A percentile compares a stretch with the other conserved stretches of the same genome.
Conservation (phyloP, 1,140 invertebrate species). For the Bathynomus jamesi region DNA sequence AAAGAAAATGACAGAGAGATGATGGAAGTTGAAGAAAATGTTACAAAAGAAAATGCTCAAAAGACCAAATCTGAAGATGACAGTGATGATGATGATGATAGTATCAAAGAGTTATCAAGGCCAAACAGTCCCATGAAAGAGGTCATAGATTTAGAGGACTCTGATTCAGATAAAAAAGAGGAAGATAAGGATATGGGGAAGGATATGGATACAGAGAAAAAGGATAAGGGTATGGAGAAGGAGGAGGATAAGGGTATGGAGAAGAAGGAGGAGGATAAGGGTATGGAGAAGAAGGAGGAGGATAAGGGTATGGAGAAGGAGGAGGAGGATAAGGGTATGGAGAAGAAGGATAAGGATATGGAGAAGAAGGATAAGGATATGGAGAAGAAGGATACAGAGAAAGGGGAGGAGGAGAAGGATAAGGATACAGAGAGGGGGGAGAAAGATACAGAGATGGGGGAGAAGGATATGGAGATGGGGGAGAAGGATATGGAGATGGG, state of each 20-base stretch:
- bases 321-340: not conserved
- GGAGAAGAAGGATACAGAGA: not conserved
- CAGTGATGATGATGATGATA: not conserved
- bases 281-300: not conserved
- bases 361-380: not conserved
- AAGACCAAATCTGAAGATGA: not conserved
- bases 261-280: not conserved
- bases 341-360: not conserved
- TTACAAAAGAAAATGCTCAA: not conserved
- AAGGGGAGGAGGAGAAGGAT: not conserved
- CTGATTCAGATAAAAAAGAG: not conserved
- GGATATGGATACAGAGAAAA: not conserved
- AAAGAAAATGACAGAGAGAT: too few species aligned
- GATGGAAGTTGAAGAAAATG: not conserved
- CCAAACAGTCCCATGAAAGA: not conserved
- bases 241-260: not conserved
- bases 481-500: not conserved
- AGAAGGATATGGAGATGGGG: not conserved
- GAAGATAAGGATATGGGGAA: not conserved
- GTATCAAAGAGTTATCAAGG: not conserved
- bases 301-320: too few species aligned
- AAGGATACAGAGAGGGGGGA: not conserved
- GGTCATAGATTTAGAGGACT: not conserved
- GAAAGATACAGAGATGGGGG: not conserved
- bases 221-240: too few species aligned